These are phyloP conservation scores for Gymnodraco acuticeps DNA, from an alignment of 2,797 vertebrate species.

Conservation along the genomic window DNA sequence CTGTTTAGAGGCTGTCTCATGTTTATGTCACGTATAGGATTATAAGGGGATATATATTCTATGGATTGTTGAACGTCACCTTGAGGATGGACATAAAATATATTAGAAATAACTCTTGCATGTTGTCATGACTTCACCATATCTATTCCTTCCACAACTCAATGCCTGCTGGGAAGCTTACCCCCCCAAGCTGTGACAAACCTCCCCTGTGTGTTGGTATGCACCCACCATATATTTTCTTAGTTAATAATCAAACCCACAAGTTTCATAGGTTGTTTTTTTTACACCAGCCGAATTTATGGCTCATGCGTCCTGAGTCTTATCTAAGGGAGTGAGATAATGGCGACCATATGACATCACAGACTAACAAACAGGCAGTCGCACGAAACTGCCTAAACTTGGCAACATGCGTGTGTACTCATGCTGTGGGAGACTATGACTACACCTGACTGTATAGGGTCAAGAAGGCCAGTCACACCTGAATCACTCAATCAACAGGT, in stretches of 20 bases:
- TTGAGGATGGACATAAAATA: not conserved
- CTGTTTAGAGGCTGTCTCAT: slow-evolving; percentile 43
- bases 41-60: slow-evolving; percentile 20
- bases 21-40: slow-evolving; percentile 28
- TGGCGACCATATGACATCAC: slow-evolving; percentile 61
- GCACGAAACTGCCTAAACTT: slow-evolving; percentile 79
- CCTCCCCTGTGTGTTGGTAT: slow-evolving; percentile 38
- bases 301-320: slow-evolving; percentile 45
- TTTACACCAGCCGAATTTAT: slow-evolving; percentile 34
- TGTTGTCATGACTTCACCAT: not conserved
- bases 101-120: slow-evolving; percentile 8
- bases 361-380: slow-evolving; percentile 49
- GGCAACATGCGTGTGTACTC: slow-evolving; percentile 54
- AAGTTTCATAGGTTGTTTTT: slow-evolving; percentile 34
- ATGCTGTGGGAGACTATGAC: slow-evolving; percentile 59
- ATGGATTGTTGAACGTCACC: not conserved
- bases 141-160: not conserved
- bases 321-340: slow-evolving; percentile 58
- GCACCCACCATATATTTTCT: slow-evolving; percentile 34
- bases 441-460: slow-evolving; percentile 61
- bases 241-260: slow-evolving; percentile 73
- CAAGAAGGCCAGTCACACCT: slow-evolving; percentile 66
- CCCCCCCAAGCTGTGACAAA: not conserved
- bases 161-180: not conserved
- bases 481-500: slow-evolving; percentile 62